A percentile compares a stretch with the other conserved stretches of the same genome.
These are phyloP conservation scores for Endotricha flammealis DNA, from an alignment of 2,888 invertebrate species.

Conservation along the genomic window DNA sequence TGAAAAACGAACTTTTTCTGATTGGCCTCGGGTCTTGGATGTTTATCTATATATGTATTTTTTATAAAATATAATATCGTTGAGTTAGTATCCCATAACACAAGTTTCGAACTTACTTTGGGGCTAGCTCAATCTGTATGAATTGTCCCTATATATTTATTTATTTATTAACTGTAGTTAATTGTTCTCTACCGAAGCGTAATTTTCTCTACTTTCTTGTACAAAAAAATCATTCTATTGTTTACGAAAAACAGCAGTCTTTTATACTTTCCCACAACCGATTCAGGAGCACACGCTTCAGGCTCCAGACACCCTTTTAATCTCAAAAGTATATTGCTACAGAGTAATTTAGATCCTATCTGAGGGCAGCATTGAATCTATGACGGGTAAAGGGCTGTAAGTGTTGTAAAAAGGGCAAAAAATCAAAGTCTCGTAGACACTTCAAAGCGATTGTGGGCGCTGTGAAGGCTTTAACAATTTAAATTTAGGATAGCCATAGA, in stretches of 20 bases:
- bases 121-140: no score
- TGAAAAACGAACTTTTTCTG: no score
- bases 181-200: no score
- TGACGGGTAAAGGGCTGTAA: slow-evolving; percentile 47
- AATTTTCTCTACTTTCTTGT: no score
- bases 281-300: slow-evolving; percentile 32
- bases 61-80: no score
- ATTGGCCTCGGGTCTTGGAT: no score
- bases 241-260: not conserved
- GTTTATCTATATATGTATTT: no score
- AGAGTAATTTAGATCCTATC: slow-evolving; percentile 72
- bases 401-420: slow-evolving; percentile 52
- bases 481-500: no score
- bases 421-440: slow-evolving; percentile 43
- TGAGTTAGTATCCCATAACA: no score
- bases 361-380: slow-evolving; percentile 58
- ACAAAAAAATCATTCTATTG: not conserved
- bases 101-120: no score
- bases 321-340: slow-evolving; percentile 65
- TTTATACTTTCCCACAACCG: not conserved
- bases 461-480: not conserved
- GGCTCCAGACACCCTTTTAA: slow-evolving; percentile 72
- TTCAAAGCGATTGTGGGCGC: slow-evolving; percentile 16
- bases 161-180: no score
- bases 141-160: no score